Percentiles rank a stretch among this genome's conserved stretches.
Evolutionary conservation across 2,888 invertebrate species (phyloP).

Genomic region (Camponotus fellah): DNA sequence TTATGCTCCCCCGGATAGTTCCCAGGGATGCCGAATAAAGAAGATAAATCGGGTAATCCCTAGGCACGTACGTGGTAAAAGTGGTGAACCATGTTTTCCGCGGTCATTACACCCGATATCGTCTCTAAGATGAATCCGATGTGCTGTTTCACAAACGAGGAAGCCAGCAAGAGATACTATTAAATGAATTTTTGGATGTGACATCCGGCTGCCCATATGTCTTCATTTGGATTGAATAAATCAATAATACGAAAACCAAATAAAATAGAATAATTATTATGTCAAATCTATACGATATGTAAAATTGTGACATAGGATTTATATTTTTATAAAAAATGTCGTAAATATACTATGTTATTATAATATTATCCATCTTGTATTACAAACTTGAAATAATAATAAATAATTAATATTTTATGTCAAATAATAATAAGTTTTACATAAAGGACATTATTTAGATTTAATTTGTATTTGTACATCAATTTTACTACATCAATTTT

Average conservation of each 20-base stretch:
- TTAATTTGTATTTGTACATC: background rate
- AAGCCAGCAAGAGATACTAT: background rate
- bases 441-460: background rate
- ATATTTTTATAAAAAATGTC: background rate
- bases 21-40: constrained; percentile 61
- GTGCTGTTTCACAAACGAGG: constrained; percentile 31
- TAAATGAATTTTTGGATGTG: background rate
- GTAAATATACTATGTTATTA: background rate
- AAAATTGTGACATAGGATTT: background rate
- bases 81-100: constrained; percentile 64
- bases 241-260: background rate
- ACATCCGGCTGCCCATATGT: background rate
- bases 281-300: background rate
- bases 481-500: background rate
- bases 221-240: background rate
- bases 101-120: constrained; percentile 34
- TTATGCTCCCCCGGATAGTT: constrained; percentile 5
- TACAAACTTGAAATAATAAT: background rate
- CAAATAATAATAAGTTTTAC: background rate
- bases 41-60: constrained; percentile 73
- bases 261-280: background rate
- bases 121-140: constrained; percentile 38
- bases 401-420: background rate
- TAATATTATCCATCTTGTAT: background rate
- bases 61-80: constrained; percentile 55